phyloP scores from a whole-genome alignment of 2,797 vertebrate species.

The Momotus momota region DNA sequence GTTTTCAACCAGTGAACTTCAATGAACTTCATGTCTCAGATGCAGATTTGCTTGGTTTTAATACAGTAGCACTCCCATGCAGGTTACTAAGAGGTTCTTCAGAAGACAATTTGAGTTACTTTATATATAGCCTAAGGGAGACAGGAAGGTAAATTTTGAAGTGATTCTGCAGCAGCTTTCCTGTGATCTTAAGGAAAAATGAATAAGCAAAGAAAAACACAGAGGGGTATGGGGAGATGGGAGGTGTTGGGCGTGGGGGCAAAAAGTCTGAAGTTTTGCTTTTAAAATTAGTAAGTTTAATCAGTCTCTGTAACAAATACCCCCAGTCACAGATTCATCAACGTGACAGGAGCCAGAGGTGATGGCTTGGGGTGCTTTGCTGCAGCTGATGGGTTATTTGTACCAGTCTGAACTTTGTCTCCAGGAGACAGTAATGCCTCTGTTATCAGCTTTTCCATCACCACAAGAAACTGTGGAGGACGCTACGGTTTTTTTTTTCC shows the following conservation, averaged over 20 bases:
- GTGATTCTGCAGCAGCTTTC: not conserved
- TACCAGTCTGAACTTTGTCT: not conserved
- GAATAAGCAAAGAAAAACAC: not conserved
- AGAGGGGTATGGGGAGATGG: no score
- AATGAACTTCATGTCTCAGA: not conserved
- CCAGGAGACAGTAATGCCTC: not conserved
- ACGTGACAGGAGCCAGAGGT: accelerated
- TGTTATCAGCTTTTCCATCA: accelerated
- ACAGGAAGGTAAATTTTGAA: not conserved
- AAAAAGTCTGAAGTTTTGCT: not conserved
- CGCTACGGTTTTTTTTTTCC: not conserved
- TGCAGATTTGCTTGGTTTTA: not conserved
- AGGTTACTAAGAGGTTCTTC: not conserved
- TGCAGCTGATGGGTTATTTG: not conserved
- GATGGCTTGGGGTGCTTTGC: not conserved
- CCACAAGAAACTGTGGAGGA: not conserved
- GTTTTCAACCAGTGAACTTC: not conserved
- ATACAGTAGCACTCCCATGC: not conserved
- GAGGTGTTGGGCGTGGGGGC: accelerated
- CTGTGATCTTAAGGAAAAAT: not conserved
- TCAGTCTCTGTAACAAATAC: accelerated
- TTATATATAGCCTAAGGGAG: not conserved
- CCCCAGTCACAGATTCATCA: accelerated
- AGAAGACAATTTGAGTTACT: not conserved
- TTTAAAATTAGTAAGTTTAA: not conserved